Percentiles rank a stretch among this genome's conserved stretches.
These are phyloP conservation scores for Lasioglossum figueresi DNA, from an alignment of 2,888 invertebrate species.

Conservation along the genomic window DNA sequence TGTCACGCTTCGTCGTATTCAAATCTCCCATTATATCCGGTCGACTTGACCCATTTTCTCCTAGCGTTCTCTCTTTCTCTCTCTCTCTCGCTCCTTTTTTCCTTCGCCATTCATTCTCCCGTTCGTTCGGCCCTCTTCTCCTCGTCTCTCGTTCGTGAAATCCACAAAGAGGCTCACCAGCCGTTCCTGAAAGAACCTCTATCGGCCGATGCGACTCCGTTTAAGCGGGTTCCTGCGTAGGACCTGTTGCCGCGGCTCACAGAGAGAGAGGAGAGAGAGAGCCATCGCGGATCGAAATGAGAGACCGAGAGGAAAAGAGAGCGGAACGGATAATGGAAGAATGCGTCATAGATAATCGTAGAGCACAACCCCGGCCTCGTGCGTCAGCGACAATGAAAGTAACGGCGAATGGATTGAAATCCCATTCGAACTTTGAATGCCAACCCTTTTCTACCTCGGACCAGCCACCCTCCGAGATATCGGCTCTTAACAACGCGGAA, in stretches of 20 bases:
- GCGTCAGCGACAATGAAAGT: constrained; percentile 69
- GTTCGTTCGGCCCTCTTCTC: constrained; percentile 37
- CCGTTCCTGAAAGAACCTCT: constrained; percentile 69
- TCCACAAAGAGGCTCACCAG: constrained; percentile 70
- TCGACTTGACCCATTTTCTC: constrained; percentile 66
- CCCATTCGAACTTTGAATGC: constrained; percentile 38
- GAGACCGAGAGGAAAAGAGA: constrained; percentile 47
- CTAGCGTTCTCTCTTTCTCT: constrained; percentile 19
- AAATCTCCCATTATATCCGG: constrained; percentile 63
- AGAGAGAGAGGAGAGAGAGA: constrained; percentile 37
- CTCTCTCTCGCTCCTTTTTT: constrained; percentile 21
- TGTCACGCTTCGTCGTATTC: constrained; percentile 64
- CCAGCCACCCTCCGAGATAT: neutral
- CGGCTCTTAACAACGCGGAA: neutral
- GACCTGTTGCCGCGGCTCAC: constrained; percentile 78
- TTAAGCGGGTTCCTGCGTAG: constrained; percentile 77
- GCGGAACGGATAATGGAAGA: constrained; percentile 78
- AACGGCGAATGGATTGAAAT: constrained; percentile 57
- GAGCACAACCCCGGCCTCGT: constrained; percentile 66
- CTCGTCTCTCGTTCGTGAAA: constrained; percentile 59
- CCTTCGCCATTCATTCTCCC: constrained; percentile 41
- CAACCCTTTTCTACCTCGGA: neutral
- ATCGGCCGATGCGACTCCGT: constrained; percentile 73
- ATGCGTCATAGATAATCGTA: constrained; percentile 78
- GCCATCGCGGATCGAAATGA: constrained; percentile 34